Base-by-base conservation (phyloP, 1,140 invertebrate species). In the Pissodes strobi region DNA sequence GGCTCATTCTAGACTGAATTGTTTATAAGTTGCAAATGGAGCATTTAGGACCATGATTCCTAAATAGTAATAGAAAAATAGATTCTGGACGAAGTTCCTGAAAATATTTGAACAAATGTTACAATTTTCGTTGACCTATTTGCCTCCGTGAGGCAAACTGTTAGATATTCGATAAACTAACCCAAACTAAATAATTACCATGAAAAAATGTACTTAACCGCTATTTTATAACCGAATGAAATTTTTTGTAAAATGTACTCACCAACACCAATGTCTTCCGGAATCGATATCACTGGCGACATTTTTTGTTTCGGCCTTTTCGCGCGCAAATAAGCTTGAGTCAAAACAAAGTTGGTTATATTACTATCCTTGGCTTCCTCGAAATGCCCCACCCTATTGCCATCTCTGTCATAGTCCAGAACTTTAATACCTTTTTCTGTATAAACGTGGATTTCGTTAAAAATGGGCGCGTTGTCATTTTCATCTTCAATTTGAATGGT, bases 401-500 rank as follows among this genome's bases (percentile, higher is more conserved):
- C 82, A 21, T 82, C 81, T 22, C 76, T 76, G 34, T 84, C 83
- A 34, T 81, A 78, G 72, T 87, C 83, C 3, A 86, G 73, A n/a
- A 89, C 83, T 34, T 86, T 86, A 37, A 89, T 79, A 1, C 83
- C 86, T 71, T 87, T 84, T 55, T 86, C 84, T 6, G 86, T 79
- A 2, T 85, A 85, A 37, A 89, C 83, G 15, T 85, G 82, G 72
- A 89, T 85, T 69, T 88, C 85, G 60, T 82, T 83, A 65, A 87
- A 88, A 45, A 83, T 81, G 0, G 93, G 93, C 0, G 82, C 68
- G 79, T 94, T 93, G 76, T 96, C 93, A 74, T 96, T 96, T 61
- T 88, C 86, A 78, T 96, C 93, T 4, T 85, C 79, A 10, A 95
- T 79, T 0, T 79, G 81, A 46, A 96, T 85, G 0, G 80, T 87